Conservation (phyloP, 2,888 invertebrate genomes). For the Athrips mouffetella region DNA sequence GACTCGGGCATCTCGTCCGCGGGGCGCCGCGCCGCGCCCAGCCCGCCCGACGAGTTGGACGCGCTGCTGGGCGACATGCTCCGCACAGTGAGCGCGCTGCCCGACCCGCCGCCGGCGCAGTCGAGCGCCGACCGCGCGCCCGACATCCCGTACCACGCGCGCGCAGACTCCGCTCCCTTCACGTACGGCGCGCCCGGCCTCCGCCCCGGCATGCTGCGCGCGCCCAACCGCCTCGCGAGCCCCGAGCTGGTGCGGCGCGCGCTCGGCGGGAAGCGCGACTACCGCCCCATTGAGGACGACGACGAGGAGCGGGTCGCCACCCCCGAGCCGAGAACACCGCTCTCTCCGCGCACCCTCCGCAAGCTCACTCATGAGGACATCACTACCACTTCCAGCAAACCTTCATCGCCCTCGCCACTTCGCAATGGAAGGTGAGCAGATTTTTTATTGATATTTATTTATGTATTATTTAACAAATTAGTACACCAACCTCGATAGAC, state of each 20-base stretch:
- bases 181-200: conserved; percentile 87
- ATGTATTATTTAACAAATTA: conserved; percentile 3
- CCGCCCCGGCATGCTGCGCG: conserved; percentile 81
- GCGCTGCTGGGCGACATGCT: conserved; percentile 91
- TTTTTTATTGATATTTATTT: not conserved
- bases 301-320: conserved; percentile 62
- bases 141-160: conserved; percentile 93
- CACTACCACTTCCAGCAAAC: conserved; percentile 51
- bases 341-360: conserved; percentile 57
- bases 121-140: conserved; percentile 70
- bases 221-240: conserved; percentile 87
- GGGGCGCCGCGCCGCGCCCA: conserved; percentile 78
- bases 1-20: conserved; percentile 93
- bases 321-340: conserved; percentile 48
- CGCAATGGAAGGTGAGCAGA: conserved; percentile 59
- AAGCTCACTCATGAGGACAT: conserved; percentile 65
- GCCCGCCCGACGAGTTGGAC: conserved; percentile 84
- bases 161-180: conserved; percentile 92
- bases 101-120: conserved; percentile 74
- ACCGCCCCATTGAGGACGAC: conserved; percentile 62
- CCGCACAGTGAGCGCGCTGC: conserved; percentile 91
- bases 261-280: conserved; percentile 61
- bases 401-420: conserved; percentile 40
- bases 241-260: conserved; percentile 91
- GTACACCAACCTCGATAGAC: no score